Evolutionary conservation across 64 coral and sea anemone genomes (phyloP).

Genomic region (Dendrophyllia cribrosa): DNA sequence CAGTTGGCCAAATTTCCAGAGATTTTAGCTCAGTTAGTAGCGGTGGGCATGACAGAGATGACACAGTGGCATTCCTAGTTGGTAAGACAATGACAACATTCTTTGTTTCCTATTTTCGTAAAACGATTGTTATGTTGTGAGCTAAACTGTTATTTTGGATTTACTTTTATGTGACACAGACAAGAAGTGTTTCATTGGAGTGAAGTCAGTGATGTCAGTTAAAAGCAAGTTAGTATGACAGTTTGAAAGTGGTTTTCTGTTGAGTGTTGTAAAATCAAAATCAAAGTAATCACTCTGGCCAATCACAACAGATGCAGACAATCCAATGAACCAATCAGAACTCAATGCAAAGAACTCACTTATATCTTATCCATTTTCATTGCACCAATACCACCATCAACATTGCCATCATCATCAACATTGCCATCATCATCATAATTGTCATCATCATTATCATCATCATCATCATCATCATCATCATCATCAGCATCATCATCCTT

Average conservation of each 20-base stretch:
- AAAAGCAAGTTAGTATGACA: constrained; percentile 48
- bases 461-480: too few relatives aligned
- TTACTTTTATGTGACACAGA: constrained; percentile 14
- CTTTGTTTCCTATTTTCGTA: background rate
- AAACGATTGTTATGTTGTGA: too few relatives aligned
- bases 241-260: too few relatives aligned
- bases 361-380: too few relatives aligned
- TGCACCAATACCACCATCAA: background rate
- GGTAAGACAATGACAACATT: background rate
- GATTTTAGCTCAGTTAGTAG: constrained; percentile 1
- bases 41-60: background rate
- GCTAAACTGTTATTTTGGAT: background rate
- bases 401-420: too few relatives aligned
- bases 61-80: constrained; percentile 24
- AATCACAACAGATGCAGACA: too few relatives aligned
- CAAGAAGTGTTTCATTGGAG: constrained; percentile 51
- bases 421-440: too few relatives aligned
- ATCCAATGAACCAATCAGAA: too few relatives aligned
- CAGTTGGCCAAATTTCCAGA: constrained; percentile 4
- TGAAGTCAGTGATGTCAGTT: constrained; percentile 43
- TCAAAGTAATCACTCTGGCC: too few relatives aligned
- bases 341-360: too few relatives aligned
- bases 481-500: background rate
- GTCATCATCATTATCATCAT: background rate
- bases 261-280: too few relatives aligned